Conservation (phyloP, 2,888 invertebrate genomes). For the Belgica antarctica region DNA sequence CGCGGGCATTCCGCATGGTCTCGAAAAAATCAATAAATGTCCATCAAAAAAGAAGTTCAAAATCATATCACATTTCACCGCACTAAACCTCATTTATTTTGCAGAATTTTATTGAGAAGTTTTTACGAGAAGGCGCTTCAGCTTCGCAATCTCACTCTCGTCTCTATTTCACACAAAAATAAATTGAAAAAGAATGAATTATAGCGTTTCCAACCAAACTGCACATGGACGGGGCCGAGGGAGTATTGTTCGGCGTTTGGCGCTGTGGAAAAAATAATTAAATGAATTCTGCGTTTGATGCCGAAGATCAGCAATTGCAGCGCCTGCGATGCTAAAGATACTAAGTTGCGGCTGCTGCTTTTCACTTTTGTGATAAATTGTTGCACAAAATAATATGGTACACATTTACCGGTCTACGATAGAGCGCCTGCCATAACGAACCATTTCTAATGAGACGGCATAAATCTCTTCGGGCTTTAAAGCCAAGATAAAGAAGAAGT, state of each 20-base stretch:
- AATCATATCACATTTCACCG: not conserved
- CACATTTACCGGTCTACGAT: not conserved
- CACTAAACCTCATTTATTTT: not conserved
- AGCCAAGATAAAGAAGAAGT: not conserved
- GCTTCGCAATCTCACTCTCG: conserved; percentile 3
- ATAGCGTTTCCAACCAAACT: conserved; percentile 27
- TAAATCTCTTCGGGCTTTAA: conserved; percentile 6
- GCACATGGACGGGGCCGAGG: not conserved
- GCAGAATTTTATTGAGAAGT: not conserved
- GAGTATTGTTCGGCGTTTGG: conserved; percentile 17
- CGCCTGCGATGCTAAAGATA: not conserved
- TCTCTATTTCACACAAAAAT: conserved; percentile 32
- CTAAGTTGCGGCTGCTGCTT: not conserved
- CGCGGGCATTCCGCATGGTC: not conserved
- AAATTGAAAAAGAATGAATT: conserved; percentile 42
- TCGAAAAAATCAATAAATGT: conserved; percentile 14
- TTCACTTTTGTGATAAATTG: conserved; percentile 22
- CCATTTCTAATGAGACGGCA: conserved; percentile 22
- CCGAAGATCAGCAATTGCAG: not conserved
- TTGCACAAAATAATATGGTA: conserved; percentile 28
- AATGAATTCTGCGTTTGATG: not conserved
- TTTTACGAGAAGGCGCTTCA: not conserved
- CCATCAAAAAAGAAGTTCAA: too few species aligned
- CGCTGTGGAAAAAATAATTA: conserved; percentile 28
- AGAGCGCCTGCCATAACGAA: conserved; percentile 5